These are phyloP conservation scores for Anas acuta DNA, from an alignment of 2,797 vertebrate species.

Conservation along the genomic window DNA sequence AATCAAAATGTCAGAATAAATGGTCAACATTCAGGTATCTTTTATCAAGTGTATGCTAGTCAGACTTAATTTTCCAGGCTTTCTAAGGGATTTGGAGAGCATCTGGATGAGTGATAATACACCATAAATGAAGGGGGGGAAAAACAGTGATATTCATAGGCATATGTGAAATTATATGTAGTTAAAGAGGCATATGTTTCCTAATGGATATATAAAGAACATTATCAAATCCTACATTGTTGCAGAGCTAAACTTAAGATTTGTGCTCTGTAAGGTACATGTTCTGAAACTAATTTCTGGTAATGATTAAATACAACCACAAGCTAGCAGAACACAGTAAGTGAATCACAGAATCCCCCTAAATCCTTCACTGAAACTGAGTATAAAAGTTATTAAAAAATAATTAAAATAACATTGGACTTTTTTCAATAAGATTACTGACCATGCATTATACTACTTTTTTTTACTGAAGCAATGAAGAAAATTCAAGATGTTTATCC, in stretches of 20 bases:
- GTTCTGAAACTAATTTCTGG: background rate
- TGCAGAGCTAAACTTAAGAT: background rate
- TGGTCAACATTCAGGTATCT: background rate
- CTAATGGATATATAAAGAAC: background rate
- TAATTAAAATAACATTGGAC: background rate
- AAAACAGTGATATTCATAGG: background rate
- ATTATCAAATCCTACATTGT: background rate
- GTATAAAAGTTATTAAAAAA: background rate
- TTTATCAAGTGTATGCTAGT: background rate
- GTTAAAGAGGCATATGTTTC: background rate
- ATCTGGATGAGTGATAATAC: background rate
- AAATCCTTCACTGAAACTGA: background rate
- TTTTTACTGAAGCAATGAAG: background rate
- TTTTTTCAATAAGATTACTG: background rate
- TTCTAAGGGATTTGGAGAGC: background rate
- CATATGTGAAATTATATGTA: background rate
- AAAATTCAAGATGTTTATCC: background rate
- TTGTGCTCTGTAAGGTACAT: background rate
- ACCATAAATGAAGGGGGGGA: background rate
- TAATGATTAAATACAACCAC: background rate
- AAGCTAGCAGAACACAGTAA: background rate
- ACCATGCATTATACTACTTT: background rate
- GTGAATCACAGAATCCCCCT: background rate
- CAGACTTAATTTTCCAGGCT: background rate
- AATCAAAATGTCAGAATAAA: background rate